Evolutionary conservation across 2,888 invertebrate genomes (phyloP), one percentile per base, ranked within the genome.

Genomic region (Julus scandinavius): DNA sequence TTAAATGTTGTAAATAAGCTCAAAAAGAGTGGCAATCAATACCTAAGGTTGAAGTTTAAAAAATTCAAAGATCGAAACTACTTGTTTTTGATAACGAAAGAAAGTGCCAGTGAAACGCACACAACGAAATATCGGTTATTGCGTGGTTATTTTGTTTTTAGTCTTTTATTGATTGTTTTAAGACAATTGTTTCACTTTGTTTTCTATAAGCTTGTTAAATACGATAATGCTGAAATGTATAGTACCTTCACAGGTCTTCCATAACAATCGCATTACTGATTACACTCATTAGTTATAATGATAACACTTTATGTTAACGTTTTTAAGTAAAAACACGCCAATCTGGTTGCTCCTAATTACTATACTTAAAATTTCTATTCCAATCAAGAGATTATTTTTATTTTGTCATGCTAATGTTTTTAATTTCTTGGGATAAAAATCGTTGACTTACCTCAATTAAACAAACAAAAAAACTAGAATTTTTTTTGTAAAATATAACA

Each of bases 1-100:
- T 63, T 63, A 63, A 63, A 63, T 63, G 63, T 63, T 63, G 63
- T 63, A 63, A 63, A 63, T 63, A 63, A n/a, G 63, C 63, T 63
- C 63, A 63, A 63, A 7, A 20, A 20, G 7, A 63, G 63, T 20
- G 63, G 63, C 63, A 63, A 63, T 63, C 63, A 20, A 63, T 63
- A 20, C 63, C n/a, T 63, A 17, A 58, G 13, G 63, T 63, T 63
- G 20, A 63, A 20, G n/a, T 63, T n/a, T 63, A n/a, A 20, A 63
- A 20, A 11, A 20, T 11, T 58, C 1, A 63, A 50, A 63, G 20
- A 63, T 20, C 15, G 63, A 63, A 63, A 63, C 58, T 17, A 58
- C 13, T 58, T 13, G 13, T 13, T 13, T 13, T 58, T 58, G 17
- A 15, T 58, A 17, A 29, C 29, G 29, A 29, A 29, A 29, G 29